Conservation (phyloP, 2,113 vertebrate species). For the Aramus guarauna region DNA sequence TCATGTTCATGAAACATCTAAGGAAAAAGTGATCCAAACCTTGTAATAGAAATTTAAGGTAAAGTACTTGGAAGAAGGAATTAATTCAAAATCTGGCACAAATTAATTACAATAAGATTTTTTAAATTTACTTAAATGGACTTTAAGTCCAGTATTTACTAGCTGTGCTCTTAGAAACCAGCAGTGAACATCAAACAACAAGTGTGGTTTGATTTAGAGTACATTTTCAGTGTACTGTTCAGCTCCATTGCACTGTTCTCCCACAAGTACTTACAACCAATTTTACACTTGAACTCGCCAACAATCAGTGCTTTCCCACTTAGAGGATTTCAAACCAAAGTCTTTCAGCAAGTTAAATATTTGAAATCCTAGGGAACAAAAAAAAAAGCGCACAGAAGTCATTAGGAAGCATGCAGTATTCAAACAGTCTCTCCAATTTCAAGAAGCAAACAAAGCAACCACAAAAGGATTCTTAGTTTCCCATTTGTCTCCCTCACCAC, state of each 20-base stretch:
- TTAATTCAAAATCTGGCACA: not conserved
- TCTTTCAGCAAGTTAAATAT: not conserved
- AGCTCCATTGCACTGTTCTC: not conserved
- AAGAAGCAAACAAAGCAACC: not conserved
- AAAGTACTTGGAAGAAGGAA: not conserved
- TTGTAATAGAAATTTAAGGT: not conserved
- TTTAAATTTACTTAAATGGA: not conserved
- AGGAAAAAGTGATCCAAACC: not conserved
- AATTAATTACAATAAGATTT: not conserved
- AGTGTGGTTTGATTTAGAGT: not conserved
- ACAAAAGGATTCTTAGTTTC: constrained; percentile 6
- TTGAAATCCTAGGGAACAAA: not conserved
- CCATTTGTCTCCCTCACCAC: not conserved
- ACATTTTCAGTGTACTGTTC: not conserved
- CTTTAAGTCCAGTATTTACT: not conserved
- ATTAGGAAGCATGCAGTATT: not conserved
- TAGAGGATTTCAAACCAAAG: not conserved
- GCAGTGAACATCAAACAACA: not conserved
- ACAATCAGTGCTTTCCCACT: not conserved
- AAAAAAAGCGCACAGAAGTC: not conserved
- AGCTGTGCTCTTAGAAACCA: not conserved
- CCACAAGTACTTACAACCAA: not conserved
- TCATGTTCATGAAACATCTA: not conserved
- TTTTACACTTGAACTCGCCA: constrained; percentile 26
- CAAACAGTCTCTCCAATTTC: not conserved